Evolutionary conservation across 2,888 invertebrate genomes (phyloP).

Genomic region (Campopleginae sp.): DNA sequence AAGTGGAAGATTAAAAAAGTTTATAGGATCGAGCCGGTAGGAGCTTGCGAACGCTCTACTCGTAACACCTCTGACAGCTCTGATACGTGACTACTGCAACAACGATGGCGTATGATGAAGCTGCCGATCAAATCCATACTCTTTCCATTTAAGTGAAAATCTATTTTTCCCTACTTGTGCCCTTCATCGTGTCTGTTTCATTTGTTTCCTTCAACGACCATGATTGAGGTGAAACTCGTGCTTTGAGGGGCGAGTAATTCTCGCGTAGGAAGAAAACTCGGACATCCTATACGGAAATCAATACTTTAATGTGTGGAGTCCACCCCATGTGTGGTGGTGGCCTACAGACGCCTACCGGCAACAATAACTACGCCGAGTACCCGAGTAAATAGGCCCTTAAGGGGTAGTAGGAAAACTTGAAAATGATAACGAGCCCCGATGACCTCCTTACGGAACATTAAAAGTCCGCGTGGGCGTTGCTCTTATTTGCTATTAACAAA

Average conservation of each 20-base stretch:
- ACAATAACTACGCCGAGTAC: not conserved
- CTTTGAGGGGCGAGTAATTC: not conserved
- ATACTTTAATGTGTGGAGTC: constrained; percentile 42
- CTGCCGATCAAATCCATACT: not conserved
- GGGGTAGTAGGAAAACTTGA: not conserved
- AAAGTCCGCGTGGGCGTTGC: not conserved
- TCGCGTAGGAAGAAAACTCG: not conserved
- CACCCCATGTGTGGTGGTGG: constrained; percentile 10
- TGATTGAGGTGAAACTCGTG: not conserved
- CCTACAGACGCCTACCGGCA: constrained; percentile 10
- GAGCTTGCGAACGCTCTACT: not conserved
- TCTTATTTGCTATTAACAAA: not conserved
- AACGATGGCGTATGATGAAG: constrained; percentile 11
- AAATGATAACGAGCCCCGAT: constrained; percentile 19
- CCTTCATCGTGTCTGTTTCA: not conserved
- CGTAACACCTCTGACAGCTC: constrained; percentile 26
- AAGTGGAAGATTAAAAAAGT: constrained; percentile 42
- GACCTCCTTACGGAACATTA: constrained; percentile 1
- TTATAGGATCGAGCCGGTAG: constrained; percentile 13
- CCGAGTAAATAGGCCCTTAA: not conserved
- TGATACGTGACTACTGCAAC: constrained; percentile 30
- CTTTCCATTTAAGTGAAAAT: not conserved
- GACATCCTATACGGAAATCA: constrained; percentile 39
- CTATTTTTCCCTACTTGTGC: not conserved
- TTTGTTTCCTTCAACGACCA: not conserved